Conservation (phyloP, 53 echinoderm and acorn worm species). For the Pentamera pediparva region DNA sequence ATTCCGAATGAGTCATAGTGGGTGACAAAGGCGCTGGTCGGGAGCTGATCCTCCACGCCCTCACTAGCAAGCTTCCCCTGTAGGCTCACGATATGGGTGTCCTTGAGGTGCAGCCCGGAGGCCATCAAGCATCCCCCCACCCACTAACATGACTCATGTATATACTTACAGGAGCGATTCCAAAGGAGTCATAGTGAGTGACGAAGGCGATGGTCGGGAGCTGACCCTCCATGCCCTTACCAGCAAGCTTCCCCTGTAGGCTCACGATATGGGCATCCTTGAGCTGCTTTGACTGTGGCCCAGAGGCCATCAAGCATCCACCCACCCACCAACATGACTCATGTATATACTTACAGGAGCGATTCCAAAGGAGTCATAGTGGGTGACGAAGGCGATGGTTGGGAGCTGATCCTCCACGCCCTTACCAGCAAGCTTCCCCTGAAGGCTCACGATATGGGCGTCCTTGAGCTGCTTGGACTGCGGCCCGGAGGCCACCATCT, state of each 20-base stretch:
- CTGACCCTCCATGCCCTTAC: conserved; percentile 92
- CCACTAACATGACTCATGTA: too few relatives aligned
- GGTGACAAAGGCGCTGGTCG: conserved; percentile 82
- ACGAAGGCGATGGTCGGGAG: conserved; percentile 88
- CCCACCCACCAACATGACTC: too few relatives aligned
- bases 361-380: conserved; percentile 93
- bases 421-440: conserved; percentile 86
- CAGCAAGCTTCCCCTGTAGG: conserved; percentile 85
- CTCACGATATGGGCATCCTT: too few relatives aligned
- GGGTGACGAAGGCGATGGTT: conserved; percentile 83
- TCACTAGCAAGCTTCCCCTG: conserved; percentile 86
- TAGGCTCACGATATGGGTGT: too few relatives aligned
- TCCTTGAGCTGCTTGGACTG: conserved; percentile 92
- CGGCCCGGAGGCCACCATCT: conserved; percentile 95
- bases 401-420: conserved; percentile 95
- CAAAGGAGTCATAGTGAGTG: conserved; percentile 95
- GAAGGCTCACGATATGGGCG: conserved; percentile 77
- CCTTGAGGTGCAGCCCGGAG: too few relatives aligned
- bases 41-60: conserved; percentile 92
- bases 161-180: conserved; percentile 93
- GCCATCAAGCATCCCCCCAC: too few relatives aligned
- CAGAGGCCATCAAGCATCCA: too few relatives aligned
- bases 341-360: conserved; percentile 98
- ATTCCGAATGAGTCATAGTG: conserved; percentile 96
- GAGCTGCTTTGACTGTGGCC: too few relatives aligned